Evolutionary conservation across 2,888 invertebrate genomes (phyloP).

Genomic region (Auanema freiburgensis): DNA sequence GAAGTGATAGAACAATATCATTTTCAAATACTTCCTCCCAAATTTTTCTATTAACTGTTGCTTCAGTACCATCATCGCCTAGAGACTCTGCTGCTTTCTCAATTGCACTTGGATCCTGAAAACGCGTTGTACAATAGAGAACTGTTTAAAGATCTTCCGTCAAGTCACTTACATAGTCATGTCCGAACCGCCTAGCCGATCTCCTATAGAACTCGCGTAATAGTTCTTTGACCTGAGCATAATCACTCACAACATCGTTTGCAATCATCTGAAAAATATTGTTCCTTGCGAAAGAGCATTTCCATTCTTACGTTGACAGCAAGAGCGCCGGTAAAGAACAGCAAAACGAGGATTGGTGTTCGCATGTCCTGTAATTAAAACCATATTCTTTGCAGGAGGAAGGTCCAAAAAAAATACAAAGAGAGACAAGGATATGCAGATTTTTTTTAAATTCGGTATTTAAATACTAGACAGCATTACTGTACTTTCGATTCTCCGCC

Average conservation of each 20-base stretch:
- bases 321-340: no score
- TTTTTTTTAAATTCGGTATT: no score
- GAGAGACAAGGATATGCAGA: no score
- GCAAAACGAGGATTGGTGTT: no score
- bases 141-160: neutral
- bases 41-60: slow-evolving; percentile 48
- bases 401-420: no score
- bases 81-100: slow-evolving; percentile 1
- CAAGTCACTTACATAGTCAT: slow-evolving; percentile 45
- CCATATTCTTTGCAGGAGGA: no score
- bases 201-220: slow-evolving; percentile 44
- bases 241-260: slow-evolving; percentile 47
- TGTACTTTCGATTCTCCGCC: no score
- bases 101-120: slow-evolving; percentile 32
- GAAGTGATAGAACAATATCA: slow-evolving; percentile 57
- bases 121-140: neutral
- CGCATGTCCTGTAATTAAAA: no score
- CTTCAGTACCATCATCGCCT: slow-evolving; percentile 56
- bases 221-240: slow-evolving; percentile 48
- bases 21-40: slow-evolving; percentile 59
- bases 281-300: no score
- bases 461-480: no score
- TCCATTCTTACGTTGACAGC: no score
- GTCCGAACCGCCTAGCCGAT: slow-evolving; percentile 46
- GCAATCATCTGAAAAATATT: slow-evolving; percentile 30